phyloP scores from a whole-genome alignment of 2,797 vertebrate genomes.

The Acrossocheilus wenchowensis region DNA sequence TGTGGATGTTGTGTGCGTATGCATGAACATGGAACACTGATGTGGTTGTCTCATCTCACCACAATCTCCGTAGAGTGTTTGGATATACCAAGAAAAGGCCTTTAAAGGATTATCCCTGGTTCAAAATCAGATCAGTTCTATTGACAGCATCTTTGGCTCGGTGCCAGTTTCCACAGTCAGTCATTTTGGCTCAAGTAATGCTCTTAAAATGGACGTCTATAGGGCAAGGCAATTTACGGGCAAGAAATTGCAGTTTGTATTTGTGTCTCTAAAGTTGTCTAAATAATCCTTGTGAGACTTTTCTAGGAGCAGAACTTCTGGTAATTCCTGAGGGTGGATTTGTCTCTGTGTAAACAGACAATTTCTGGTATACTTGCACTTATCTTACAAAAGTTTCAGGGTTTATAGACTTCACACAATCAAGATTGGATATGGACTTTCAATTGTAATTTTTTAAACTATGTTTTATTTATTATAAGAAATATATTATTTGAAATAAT shows the following conservation, averaged over 20 bases:
- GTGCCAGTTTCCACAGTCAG: not conserved
- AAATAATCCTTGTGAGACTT: not conserved
- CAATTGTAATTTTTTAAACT: not conserved
- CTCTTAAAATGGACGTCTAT: not conserved
- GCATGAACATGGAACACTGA: slow-evolving; percentile 13
- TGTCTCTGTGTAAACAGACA: not conserved
- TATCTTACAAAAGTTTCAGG: not conserved
- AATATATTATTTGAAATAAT: too few species aligned
- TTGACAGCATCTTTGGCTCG: not conserved
- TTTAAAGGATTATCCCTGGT: slow-evolving; percentile 25
- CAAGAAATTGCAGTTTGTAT: not conserved
- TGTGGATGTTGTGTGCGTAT: slow-evolving; percentile 18
- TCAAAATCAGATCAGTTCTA: not conserved
- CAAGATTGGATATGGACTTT: not conserved
- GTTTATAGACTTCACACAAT: not conserved
- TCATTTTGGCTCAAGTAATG: not conserved
- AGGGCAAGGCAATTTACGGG: not conserved
- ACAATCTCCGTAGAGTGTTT: slow-evolving; percentile 17
- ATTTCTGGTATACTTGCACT: not conserved
- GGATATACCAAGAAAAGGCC: slow-evolving; percentile 11
- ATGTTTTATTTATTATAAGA: not conserved
- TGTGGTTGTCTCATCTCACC: slow-evolving; percentile 55
- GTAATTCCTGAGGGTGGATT: not conserved
- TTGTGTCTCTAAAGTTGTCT: too few species aligned
- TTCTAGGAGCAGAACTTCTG: not conserved